Base-by-base conservation (phyloP, 2,888 invertebrate genomes). In the Sarcophaga rosellei region DNA sequence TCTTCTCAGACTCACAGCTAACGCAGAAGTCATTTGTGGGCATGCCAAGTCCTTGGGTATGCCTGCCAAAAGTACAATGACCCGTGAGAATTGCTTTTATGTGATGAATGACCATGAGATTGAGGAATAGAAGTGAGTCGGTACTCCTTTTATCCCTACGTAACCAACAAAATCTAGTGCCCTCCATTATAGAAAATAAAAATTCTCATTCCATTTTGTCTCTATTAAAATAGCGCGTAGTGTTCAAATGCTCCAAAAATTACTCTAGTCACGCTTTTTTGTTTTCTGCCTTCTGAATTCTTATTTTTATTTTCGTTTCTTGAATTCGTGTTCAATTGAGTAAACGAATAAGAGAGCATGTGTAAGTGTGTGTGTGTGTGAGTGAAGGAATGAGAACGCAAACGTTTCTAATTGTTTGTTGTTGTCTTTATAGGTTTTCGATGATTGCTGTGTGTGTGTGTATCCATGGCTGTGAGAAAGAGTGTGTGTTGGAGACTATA, bases 221-320 rank as follows among this genome's bases (percentile, higher is more conserved):
- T 8, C n/a, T 61, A 20, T 21, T 61, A 2, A n/a, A 61, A 2
- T 10, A 0, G 61, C 20, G 61, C 20, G 61, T 15, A 61, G 59
- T 59, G 35, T 72, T 20, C 57, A 35, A 59, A 57, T 25, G 23
- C 59, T 45, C 8, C 10, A 8, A 35, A 10, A 20, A 1, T 45
- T 6, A 45, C 15, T 75, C 11, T n/a, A 75, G 65, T 65, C 75
- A 76, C 66, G 75, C 57, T 76, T 66, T 17, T 35, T 75, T 45
- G 23, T 63, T 75, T 44, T 5, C 20, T 74, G 2, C 10, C 57
- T 76, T 66, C 3, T 35, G 65, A 21, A 17, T n/a, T 75, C 44
- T 5, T 53, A 63, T 23, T 57, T 23, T 25, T 57, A 17, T 10
- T 17, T 20, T 20, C 17, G 17, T 35, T 57, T 59, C n/a, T 47